These are phyloP conservation scores for Petrocephalus microphthalmus DNA, from an alignment of 2,113 vertebrate genomes.

Conservation along the genomic window DNA sequence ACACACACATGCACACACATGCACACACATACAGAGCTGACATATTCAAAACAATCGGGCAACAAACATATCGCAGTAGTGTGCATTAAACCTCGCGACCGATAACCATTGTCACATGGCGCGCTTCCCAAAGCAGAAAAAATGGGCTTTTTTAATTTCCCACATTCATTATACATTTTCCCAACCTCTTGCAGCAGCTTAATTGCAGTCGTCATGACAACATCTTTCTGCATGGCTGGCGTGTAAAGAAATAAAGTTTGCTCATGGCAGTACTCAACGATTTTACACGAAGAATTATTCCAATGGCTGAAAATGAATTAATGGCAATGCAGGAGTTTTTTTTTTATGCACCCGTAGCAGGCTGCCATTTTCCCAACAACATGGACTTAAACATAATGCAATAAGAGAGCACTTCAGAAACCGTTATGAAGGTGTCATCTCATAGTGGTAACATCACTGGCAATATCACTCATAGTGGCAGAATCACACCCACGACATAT, in stretches of 20 bases:
- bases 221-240: background rate
- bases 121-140: slow-evolving; percentile 49
- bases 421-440: background rate
- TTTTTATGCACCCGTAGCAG: background rate
- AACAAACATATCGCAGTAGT: background rate
- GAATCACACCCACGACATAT: background rate
- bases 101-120: slow-evolving; percentile 35
- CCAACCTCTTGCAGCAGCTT: background rate
- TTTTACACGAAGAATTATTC: background rate
- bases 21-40: slow-evolving; percentile 30
- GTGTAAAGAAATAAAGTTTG: background rate
- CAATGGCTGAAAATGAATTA: slow-evolving; percentile 4
- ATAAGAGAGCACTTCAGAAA: background rate
- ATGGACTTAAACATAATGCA: background rate
- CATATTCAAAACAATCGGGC: background rate
- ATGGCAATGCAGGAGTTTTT: background rate
- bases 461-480: no score
- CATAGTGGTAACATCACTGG: background rate
- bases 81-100: background rate
- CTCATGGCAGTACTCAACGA: background rate
- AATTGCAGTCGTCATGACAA: slow-evolving; percentile 17
- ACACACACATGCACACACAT: slow-evolving; percentile 34
- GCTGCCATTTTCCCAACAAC: background rate
- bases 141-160: slow-evolving; percentile 29
- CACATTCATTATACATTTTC: background rate